Evolutionary conservation across 2,888 invertebrate genomes (phyloP).

Genomic region (Cantharis lateralis): DNA sequence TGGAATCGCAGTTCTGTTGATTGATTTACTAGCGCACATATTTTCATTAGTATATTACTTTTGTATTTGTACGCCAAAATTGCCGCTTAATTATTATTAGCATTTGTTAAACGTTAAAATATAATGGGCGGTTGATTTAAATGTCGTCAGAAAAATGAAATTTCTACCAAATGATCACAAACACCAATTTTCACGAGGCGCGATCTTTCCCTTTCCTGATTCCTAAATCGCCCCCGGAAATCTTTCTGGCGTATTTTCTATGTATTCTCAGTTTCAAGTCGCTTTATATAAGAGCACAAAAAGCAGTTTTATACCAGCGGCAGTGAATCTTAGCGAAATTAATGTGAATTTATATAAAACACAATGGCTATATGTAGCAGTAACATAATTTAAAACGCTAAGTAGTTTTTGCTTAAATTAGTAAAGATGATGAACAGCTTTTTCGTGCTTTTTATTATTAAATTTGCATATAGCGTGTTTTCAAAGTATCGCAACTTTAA

Average conservation of each 20-base stretch:
- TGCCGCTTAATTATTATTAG: neutral
- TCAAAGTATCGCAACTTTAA: neutral
- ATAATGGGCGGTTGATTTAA: neutral
- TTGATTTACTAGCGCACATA: neutral
- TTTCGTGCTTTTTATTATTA: neutral
- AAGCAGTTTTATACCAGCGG: neutral
- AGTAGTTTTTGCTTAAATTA: neutral
- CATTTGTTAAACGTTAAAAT: neutral
- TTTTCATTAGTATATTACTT: neutral
- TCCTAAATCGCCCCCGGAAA: constrained; percentile 10
- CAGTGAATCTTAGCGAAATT: neutral
- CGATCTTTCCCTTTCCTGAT: neutral
- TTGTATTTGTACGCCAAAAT: neutral
- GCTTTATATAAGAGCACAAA: neutral
- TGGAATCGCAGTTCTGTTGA: neutral
- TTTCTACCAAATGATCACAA: neutral
- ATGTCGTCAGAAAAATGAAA: neutral
- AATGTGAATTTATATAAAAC: neutral
- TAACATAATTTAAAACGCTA: neutral
- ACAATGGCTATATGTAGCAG: neutral
- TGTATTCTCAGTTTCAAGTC: neutral
- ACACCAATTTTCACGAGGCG: constrained; percentile 1
- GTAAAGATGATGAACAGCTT: neutral
- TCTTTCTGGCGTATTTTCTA: neutral
- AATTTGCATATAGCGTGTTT: neutral